Evolutionary conservation across 1,140 invertebrate genomes (phyloP).

Genomic region (Drosophila asahinai): DNA sequence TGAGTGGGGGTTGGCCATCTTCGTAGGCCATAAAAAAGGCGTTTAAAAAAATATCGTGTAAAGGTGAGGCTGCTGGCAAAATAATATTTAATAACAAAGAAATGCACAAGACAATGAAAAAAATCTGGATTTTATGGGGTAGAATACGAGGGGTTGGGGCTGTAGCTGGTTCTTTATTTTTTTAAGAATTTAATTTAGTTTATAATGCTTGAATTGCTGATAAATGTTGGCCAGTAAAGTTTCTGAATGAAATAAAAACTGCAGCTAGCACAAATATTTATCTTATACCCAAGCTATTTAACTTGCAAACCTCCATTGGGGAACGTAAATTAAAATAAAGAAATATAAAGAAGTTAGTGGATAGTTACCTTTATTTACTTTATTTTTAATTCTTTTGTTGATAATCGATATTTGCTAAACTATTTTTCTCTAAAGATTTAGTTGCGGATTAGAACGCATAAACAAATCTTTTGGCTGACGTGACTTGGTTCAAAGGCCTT

Average conservation of each 20-base stretch:
- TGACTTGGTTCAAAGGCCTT: conserved; percentile 36
- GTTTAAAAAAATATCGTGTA: conserved; percentile 48
- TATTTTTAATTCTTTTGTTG: not conserved
- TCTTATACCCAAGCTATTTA: not conserved
- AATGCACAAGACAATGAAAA: conserved; percentile 69
- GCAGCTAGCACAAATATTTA: not conserved
- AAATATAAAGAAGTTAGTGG: no score
- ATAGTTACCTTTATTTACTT: no score
- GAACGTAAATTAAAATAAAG: not conserved
- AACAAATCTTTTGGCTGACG: conserved; percentile 7
- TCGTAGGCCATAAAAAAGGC: conserved; percentile 64
- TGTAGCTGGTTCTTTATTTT: not conserved
- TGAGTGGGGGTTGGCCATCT: conserved; percentile 12
- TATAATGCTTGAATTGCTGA: conserved; percentile 5
- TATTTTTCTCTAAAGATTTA: conserved; percentile 8
- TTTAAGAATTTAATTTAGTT: conserved; percentile 36
- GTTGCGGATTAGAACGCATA: conserved; percentile 9
- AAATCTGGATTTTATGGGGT: conserved; percentile 35
- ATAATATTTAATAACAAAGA: conserved; percentile 77
- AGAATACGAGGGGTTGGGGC: not conserved
- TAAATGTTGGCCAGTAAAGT: not conserved
- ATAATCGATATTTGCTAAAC: not conserved
- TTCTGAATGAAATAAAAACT: not conserved
- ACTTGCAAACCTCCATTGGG: not conserved
- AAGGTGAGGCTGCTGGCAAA: conserved; percentile 62